Conservation (phyloP, 2,888 invertebrate genomes). For the Spisula subtruncata region DNA sequence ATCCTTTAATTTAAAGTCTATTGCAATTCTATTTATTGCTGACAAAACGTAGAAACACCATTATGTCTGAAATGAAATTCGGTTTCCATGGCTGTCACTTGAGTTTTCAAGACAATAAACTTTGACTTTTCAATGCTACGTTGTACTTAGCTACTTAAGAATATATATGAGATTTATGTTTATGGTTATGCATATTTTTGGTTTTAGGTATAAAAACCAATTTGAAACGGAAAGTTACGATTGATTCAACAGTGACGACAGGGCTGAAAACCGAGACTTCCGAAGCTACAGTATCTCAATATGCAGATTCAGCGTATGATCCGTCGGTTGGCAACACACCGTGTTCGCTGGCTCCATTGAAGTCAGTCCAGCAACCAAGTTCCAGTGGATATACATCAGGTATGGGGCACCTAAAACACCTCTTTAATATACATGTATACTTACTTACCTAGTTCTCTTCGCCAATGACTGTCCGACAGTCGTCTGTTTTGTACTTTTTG, state of each 20-base stretch:
- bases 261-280: neutral
- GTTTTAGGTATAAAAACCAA: neutral
- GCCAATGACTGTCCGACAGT: too few species aligned
- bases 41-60: too few species aligned
- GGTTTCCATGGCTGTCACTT: neutral
- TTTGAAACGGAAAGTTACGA: neutral
- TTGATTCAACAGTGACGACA: neutral
- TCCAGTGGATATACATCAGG: slow-evolving; percentile 35
- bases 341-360: neutral
- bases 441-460: neutral
- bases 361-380: slow-evolving; percentile 36
- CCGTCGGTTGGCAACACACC: slow-evolving; percentile 16
- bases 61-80: too few species aligned
- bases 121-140: too few species aligned
- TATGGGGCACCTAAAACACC: neutral
- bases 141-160: neutral
- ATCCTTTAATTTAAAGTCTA: too few species aligned
- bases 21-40: too few species aligned
- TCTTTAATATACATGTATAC: neutral
- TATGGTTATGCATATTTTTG: too few species aligned
- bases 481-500: too few species aligned
- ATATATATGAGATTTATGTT: too few species aligned
- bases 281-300: slow-evolving; percentile 1
- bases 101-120: neutral
- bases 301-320: slow-evolving; percentile 26